Evolutionary conservation across 2,113 vertebrate species (phyloP).

Genomic region (Castor canadensis): DNA sequence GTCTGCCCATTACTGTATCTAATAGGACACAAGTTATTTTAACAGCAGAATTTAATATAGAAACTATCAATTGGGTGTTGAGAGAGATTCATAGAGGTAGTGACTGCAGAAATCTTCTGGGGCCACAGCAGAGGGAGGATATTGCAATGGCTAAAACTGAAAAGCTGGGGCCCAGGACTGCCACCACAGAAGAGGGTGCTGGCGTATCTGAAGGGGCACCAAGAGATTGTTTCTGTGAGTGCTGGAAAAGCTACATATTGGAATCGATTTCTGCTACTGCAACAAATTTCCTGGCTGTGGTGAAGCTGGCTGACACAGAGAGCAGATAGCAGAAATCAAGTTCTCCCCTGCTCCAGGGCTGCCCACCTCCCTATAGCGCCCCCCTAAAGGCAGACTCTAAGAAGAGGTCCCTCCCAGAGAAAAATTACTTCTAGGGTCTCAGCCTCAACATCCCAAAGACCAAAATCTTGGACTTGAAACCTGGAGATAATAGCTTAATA

Average conservation of each 20-base stretch:
- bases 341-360: neutral
- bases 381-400: too few species aligned
- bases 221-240: neutral
- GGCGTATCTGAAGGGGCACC: neutral
- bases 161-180: neutral
- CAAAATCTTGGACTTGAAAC: too few species aligned
- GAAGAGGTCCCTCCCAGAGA: neutral
- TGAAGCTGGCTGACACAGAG: neutral
- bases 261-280: neutral
- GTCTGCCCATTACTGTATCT: neutral
- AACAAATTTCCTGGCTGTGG: neutral
- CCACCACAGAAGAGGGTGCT: neutral
- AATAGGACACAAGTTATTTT: neutral
- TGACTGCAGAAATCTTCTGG: neutral
- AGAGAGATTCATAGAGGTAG: neutral
- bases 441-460: too few species aligned
- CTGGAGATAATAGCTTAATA: too few species aligned
- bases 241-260: neutral
- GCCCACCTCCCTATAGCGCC: rapidly evolving
- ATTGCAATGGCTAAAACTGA: neutral
- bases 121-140: neutral
- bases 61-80: neutral
- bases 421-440: neutral
- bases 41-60: neutral
- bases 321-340: neutral